Base-by-base conservation (phyloP, 2,888 invertebrate species). In the Catocala sponsa region DNA sequence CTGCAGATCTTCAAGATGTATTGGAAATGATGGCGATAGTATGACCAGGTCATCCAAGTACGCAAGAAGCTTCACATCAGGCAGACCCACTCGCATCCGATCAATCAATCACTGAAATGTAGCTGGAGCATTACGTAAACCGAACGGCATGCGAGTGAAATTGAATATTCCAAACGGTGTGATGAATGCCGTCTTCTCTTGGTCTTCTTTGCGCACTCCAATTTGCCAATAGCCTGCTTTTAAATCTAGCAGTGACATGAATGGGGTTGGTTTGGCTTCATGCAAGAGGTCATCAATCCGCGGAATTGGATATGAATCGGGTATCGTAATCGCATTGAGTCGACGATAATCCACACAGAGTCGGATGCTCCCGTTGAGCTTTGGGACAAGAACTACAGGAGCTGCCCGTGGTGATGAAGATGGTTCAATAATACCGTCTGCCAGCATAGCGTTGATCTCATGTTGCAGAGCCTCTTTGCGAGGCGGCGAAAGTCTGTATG, bases 311-410 rank as follows among this genome's bases (percentile, higher is more conserved):
- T 62, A 62, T n/a, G 47, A 43, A 25, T 62, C 61, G 0, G 57
- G 44, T 10, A 57, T 12, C 4, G 62, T 56, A 4, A 62, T 57
- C 1, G 48, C 47, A 35, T 62, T 62, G 5, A 62, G 12, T 15
- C 15, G 15, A 15, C 15, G 15, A 15, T 15, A 15, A 15, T 15
- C 15, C 15, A 15, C 15, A 2, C 87, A 86, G 4, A 86, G 59
- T 43, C 85, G 62, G 4, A 72, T 44, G 5, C 54, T 61, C 11
- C 80, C 83, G 56, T 79, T 72, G 46, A 74, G 79, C 57, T 87
- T 90, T 0, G 83, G 81, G 1, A 88, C 80, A 59, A 87, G 63
- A 0, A 87, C 81, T 0, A 84, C 83, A 4, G 84, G 86, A 2
- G n/a, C n/a, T n/a, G 84, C 73, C 84, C 83, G 88, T 4, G 83